phyloP scores from a whole-genome alignment of 2,888 invertebrate species.

The Conus canariensis region DNA sequence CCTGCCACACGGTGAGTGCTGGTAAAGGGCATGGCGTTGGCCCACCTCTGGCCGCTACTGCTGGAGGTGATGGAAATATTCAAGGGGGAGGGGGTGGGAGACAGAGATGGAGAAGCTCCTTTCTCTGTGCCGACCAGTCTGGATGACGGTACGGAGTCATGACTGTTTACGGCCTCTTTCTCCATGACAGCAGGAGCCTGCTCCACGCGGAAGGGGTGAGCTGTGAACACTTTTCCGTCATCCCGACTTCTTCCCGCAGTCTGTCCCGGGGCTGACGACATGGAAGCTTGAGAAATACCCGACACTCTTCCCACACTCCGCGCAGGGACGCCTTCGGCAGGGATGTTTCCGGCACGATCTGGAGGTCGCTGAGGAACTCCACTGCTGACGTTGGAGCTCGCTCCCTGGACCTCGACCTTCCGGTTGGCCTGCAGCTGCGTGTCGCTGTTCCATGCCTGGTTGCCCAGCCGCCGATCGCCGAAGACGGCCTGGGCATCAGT shows the following conservation, averaged over 20 bases:
- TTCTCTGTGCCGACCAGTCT: background rate
- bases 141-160: background rate
- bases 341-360: constrained; percentile 34
- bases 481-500: constrained; percentile 41
- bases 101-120: background rate
- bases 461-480: constrained; percentile 38
- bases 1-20: background rate
- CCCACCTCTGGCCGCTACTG: constrained; percentile 37
- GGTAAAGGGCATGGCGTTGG: constrained; percentile 32
- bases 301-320: constrained; percentile 30
- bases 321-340: constrained; percentile 36
- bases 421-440: constrained; percentile 40
- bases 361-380: constrained; percentile 14
- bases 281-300: constrained; percentile 10
- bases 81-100: constrained; percentile 10
- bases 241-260: background rate
- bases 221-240: constrained; percentile 5
- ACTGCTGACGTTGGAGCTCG: background rate
- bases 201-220: constrained; percentile 22
- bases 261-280: background rate
- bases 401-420: background rate
- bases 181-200: background rate
- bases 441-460: constrained; percentile 57
- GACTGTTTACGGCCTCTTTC: background rate
- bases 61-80: background rate